phyloP scores from a whole-genome alignment of 2,113 vertebrate genomes.

The Galeopterus variegatus region DNA sequence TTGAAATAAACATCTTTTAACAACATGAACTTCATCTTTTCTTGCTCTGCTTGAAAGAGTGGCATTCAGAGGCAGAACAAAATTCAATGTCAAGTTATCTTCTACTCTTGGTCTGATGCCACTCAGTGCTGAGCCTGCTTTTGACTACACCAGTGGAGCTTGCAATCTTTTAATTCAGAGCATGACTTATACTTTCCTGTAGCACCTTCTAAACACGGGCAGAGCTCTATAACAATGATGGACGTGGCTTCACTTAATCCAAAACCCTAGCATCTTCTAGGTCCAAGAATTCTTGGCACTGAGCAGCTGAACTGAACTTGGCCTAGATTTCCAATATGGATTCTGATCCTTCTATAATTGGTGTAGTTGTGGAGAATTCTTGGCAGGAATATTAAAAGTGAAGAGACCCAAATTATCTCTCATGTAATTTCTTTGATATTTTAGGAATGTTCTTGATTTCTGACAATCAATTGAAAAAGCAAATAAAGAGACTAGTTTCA shows the following conservation, averaged over 20 bases:
- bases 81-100: constrained; percentile 54
- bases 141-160: constrained; percentile 75
- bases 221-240: constrained; percentile 83
- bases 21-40: neutral
- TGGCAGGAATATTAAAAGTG: neutral
- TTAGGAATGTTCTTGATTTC: constrained; percentile 71
- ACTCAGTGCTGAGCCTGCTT: neutral
- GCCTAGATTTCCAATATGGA: constrained; percentile 68
- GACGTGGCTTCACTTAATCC: constrained; percentile 79
- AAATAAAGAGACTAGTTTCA: constrained; percentile 62
- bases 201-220: constrained; percentile 84
- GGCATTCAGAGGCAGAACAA: neutral
- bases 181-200: constrained; percentile 82
- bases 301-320: constrained; percentile 67
- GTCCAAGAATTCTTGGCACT: constrained; percentile 78
- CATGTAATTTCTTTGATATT: constrained; percentile 22
- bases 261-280: constrained; percentile 74
- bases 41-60: neutral
- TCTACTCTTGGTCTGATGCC: neutral
- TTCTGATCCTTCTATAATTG: neutral
- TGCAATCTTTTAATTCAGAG: constrained; percentile 81
- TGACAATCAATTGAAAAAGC: constrained; percentile 68
- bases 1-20: constrained; percentile 38
- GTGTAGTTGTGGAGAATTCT: neutral
- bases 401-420: constrained; percentile 33